Percentiles rank a stretch among this genome's conserved stretches.
phyloP scores from a whole-genome alignment of 2,888 invertebrate species.

The Keiferia lycopersicella region DNA sequence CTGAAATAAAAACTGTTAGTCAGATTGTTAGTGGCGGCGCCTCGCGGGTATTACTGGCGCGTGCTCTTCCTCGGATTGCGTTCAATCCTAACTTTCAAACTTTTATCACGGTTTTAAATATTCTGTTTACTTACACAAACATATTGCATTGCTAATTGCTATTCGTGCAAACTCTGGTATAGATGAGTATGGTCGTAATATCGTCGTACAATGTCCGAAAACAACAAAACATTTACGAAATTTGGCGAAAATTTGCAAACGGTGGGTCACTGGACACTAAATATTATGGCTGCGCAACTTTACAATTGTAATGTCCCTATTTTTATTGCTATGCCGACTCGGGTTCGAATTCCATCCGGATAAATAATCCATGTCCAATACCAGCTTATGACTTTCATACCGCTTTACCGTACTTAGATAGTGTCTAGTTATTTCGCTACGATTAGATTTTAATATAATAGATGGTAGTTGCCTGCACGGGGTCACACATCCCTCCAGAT shows the following conservation, averaged over 20 bases:
- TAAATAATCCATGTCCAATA: slow-evolving; percentile 19
- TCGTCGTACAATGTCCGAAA: background rate
- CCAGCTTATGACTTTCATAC: slow-evolving; percentile 2
- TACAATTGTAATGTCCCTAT: slow-evolving; percentile 17
- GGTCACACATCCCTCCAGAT: too few species aligned
- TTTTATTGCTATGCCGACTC: slow-evolving; percentile 14
- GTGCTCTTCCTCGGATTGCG: background rate
- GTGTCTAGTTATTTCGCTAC: too few species aligned
- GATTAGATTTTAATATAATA: too few species aligned
- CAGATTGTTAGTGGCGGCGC: background rate
- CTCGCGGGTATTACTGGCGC: background rate
- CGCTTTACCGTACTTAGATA: slow-evolving; percentile 18
- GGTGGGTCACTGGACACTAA: background rate
- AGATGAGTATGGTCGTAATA: too few species aligned
- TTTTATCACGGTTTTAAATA: background rate
- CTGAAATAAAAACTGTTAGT: slow-evolving; percentile 21
- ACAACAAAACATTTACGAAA: background rate
- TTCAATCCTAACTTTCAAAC: background rate
- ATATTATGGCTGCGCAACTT: background rate
- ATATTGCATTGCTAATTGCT: background rate
- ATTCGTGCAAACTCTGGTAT: too few species aligned
- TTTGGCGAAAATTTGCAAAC: background rate
- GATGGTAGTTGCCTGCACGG: too few species aligned
- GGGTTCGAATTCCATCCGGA: background rate
- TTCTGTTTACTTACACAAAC: background rate